Evolutionary conservation across 2,888 invertebrate genomes (phyloP), one percentile per base, ranked within the genome.

Genomic region (Euclidia mi): DNA sequence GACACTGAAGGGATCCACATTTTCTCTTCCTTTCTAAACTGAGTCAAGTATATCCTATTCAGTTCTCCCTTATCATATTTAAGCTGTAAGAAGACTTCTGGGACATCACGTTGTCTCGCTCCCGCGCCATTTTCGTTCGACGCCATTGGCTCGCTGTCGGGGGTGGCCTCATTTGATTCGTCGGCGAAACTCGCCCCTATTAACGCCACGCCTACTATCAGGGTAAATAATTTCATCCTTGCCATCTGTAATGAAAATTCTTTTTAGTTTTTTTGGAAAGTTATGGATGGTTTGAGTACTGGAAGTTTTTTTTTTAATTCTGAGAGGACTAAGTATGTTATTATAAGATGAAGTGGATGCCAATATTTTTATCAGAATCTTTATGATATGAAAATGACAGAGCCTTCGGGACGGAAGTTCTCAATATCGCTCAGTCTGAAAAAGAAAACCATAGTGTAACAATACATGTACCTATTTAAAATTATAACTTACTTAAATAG

Each of bases 31-130:
- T 91, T 91, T 10, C 93, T 76, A 49, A 89, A 92, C 84, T 95
- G 94, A 28, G 94, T 88, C 74, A 95, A 63, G 77, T 93, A 93
- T 90, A 95, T 91, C 84, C 89, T 88, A 85, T 94, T 87, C 87
- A 95, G 85, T 82, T 89, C 90, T 45, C 94, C 95, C 11, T 82
- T 79, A 49, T 90, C 87, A 64, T 94, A 95, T 70, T 94, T 94
- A 75, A 95, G 78, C 65, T 94, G 92, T 15, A 95, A 73, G 38
- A 94, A 89, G 7, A 94, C 93, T 69, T 93, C 93, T 0, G 94
- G 92, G 1, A 86, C 84, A 15, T 85, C 86, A 57, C 81, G 46
- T 61, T 67, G 81, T 85, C 88, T 85, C 82, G 77, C 74, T 85
- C 78, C 80, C 20, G 15, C 81, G 7, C 49, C 66, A 17, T 56